Conservation (phyloP, 2,797 vertebrate species). For the Aplochiton taeniatus region DNA sequence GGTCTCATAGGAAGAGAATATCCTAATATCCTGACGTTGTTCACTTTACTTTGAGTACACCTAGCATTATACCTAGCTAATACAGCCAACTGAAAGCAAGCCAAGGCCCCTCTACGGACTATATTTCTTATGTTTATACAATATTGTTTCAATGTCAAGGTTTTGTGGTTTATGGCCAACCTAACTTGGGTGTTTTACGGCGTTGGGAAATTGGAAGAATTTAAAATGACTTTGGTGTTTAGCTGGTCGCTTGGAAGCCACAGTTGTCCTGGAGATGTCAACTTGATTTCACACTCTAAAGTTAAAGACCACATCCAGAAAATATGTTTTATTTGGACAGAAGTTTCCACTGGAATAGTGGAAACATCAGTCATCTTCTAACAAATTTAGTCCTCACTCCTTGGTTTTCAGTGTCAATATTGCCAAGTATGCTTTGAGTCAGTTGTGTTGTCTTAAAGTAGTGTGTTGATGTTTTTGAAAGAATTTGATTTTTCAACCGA, state of each 20-base stretch:
- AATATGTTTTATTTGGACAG: slow-evolving; percentile 42
- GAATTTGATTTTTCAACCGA: too few species aligned
- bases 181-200: slow-evolving; percentile 30
- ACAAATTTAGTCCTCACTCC: background rate
- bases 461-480: too few species aligned
- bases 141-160: slow-evolving; percentile 14
- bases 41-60: background rate
- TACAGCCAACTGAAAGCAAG: slow-evolving; percentile 14
- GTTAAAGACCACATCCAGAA: slow-evolving; percentile 47
- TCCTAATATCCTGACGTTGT: slow-evolving; percentile 28
- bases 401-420: background rate
- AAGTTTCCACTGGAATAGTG: slow-evolving; percentile 51
- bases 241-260: slow-evolving; percentile 43
- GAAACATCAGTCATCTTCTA: slow-evolving; percentile 48
- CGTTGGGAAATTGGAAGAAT: slow-evolving; percentile 40
- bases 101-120: background rate
- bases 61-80: too few species aligned
- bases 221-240: slow-evolving; percentile 51
- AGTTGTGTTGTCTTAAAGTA: too few species aligned
- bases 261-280: slow-evolving; percentile 50
- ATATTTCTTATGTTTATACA: too few species aligned
- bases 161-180: slow-evolving; percentile 20
- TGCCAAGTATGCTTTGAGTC: background rate
- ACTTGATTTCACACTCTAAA: slow-evolving; percentile 55
- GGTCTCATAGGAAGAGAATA: slow-evolving; percentile 29